Conservation (phyloP, 2,888 invertebrate species). For the Diaphora mendica region DNA sequence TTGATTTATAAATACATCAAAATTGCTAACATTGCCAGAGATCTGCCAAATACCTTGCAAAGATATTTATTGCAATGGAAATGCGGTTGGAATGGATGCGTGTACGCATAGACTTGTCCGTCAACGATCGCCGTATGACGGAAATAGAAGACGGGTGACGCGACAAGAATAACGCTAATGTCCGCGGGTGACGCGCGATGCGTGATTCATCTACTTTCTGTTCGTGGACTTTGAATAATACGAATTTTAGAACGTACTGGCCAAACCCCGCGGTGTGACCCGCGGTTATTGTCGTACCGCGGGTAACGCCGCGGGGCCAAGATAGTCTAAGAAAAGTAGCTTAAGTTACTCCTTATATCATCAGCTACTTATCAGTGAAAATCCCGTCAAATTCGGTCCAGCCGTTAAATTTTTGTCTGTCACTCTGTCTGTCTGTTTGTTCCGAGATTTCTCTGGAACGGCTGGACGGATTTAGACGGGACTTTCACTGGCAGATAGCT, state of each 20-base stretch:
- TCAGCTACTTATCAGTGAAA: too few species aligned
- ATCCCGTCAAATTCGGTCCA: too few species aligned
- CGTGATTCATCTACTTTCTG: slow-evolving; percentile 32
- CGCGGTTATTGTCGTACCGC: too few species aligned
- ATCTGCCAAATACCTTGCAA: slow-evolving; percentile 35
- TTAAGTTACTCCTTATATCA: too few species aligned
- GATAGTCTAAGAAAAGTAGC: too few species aligned
- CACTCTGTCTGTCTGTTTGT: too few species aligned
- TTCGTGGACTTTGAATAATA: neutral
- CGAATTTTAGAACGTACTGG: neutral
- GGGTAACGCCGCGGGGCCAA: too few species aligned
- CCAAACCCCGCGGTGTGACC: too few species aligned
- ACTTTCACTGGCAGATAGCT: too few species aligned
- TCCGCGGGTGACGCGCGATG: slow-evolving; percentile 31
- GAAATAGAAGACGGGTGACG: slow-evolving; percentile 50
- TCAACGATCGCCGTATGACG: slow-evolving; percentile 42
- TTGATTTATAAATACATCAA: slow-evolving; percentile 4
- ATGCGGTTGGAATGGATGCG: slow-evolving; percentile 40
- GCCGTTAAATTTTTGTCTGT: too few species aligned
- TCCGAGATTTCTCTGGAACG: too few species aligned
- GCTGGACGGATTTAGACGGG: too few species aligned
- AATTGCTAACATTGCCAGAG: slow-evolving; percentile 16
- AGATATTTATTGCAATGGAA: slow-evolving; percentile 43
- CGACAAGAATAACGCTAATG: slow-evolving; percentile 45
- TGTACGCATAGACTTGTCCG: slow-evolving; percentile 43